A percentile compares a stretch with the other conserved stretches of the same genome.
These are phyloP conservation scores for Tholera decimalis DNA, from an alignment of 2,888 invertebrate species.

Conservation along the genomic window DNA sequence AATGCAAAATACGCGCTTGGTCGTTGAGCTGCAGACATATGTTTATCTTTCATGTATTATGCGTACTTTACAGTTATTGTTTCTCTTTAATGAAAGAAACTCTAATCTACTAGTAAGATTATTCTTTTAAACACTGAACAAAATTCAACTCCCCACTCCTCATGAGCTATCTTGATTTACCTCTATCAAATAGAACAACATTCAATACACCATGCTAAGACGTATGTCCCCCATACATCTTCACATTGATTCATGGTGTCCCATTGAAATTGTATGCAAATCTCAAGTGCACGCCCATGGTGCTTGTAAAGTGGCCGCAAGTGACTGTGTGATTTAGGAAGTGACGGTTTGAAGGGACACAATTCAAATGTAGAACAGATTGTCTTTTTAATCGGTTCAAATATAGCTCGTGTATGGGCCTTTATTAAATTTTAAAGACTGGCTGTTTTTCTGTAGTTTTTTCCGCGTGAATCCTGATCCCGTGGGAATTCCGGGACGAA, in stretches of 20 bases:
- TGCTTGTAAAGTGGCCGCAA: slow-evolving; percentile 71
- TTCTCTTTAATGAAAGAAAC: neutral
- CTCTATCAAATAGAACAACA: slow-evolving; percentile 52
- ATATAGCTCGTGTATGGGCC: neutral
- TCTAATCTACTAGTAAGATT: neutral
- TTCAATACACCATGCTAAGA: slow-evolving; percentile 69
- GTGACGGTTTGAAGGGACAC: slow-evolving; percentile 13
- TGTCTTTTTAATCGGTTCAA: slow-evolving; percentile 10
- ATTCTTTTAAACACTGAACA: neutral
- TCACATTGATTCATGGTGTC: slow-evolving; percentile 65
- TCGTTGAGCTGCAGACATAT: no score
- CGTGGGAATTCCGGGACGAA: no score
- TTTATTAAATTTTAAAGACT: neutral
- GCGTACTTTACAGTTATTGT: no score
- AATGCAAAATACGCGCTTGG: no score
- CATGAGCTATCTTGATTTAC: slow-evolving; percentile 8
- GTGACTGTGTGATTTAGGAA: slow-evolving; percentile 72
- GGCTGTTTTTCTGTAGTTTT: no score
- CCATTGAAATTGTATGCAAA: slow-evolving; percentile 84
- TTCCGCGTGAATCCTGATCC: no score
- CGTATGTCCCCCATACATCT: slow-evolving; percentile 77
- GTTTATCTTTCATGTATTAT: no score
- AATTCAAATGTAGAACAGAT: slow-evolving; percentile 2
- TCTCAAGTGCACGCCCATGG: slow-evolving; percentile 77
- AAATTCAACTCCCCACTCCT: neutral